Evolutionary conservation across 2,888 invertebrate species (phyloP).

Genomic region (Dasysyrphus albostriatus): DNA sequence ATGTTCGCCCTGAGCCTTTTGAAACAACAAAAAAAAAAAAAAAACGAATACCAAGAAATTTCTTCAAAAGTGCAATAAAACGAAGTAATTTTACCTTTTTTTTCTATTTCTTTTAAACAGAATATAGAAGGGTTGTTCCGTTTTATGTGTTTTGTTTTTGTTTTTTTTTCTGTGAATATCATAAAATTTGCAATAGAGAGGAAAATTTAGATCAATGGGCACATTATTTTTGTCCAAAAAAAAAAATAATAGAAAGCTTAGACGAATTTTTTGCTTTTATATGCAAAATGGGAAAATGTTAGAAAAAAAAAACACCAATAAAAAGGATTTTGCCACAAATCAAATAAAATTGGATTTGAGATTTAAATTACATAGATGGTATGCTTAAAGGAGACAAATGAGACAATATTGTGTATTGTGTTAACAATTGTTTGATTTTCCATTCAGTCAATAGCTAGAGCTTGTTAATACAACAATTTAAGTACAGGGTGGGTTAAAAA

Average conservation of each 20-base stretch:
- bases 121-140: constrained; percentile 32
- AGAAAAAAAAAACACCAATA: not conserved
- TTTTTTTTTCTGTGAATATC: constrained; percentile 4
- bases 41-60: constrained; percentile 16
- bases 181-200: constrained; percentile 31
- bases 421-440: not conserved
- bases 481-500: too few species aligned
- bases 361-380: constrained; percentile 10
- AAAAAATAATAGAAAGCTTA: not conserved
- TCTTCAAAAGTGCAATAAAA: constrained; percentile 38
- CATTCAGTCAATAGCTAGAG: too few species aligned
- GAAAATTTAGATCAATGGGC: constrained; percentile 40
- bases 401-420: not conserved
- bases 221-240: constrained; percentile 7
- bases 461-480: too few species aligned
- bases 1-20: constrained; percentile 39
- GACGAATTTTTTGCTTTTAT: constrained; percentile 13
- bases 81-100: constrained; percentile 38
- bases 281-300: not conserved
- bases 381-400: not conserved
- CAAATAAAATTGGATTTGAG: not conserved
- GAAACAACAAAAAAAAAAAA: too few species aligned
- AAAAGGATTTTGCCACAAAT: constrained; percentile 7
- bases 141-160: not conserved
- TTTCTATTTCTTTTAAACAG: not conserved